Conservation (phyloP, 1,140 invertebrate species). For the Prorops nasuta region DNA sequence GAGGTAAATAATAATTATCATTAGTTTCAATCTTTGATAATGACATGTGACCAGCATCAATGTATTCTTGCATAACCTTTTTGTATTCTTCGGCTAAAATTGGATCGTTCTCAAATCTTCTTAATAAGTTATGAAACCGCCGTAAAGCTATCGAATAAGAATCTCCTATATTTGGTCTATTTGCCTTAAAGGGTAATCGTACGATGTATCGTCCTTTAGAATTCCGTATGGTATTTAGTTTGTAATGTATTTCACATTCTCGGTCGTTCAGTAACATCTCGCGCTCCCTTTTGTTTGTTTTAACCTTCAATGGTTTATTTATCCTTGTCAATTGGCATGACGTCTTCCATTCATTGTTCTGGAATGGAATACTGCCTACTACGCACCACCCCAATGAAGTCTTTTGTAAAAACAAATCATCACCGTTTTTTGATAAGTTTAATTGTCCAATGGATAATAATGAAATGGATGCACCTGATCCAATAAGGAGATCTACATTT, state of each 20-base stretch:
- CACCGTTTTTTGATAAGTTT: neutral
- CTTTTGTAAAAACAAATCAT: neutral
- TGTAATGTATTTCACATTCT: neutral
- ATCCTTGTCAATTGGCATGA: neutral
- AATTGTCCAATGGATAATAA: conserved; percentile 2
- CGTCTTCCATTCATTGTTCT: too few relatives aligned
- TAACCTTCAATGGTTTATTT: neutral
- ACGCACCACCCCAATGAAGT: conserved; percentile 2
- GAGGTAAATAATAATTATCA: too few relatives aligned
- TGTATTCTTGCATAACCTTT: neutral
- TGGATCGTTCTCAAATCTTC: neutral
- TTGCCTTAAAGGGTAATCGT: neutral
- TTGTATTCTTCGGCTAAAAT: neutral
- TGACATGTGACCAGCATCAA: neutral
- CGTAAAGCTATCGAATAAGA: neutral
- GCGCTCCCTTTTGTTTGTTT: neutral
- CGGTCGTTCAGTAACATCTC: neutral
- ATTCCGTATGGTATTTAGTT: neutral
- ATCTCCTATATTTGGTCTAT: neutral
- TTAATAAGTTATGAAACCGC: neutral
- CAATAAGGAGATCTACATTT: neutral
- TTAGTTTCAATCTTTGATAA: too few relatives aligned
- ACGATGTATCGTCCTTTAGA: neutral
- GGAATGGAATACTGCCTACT: neutral
- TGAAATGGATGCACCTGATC: conserved; percentile 1